Evolutionary conservation across 2,113 vertebrate species (phyloP).

Genomic region (Amblyopsis rosae): DNA sequence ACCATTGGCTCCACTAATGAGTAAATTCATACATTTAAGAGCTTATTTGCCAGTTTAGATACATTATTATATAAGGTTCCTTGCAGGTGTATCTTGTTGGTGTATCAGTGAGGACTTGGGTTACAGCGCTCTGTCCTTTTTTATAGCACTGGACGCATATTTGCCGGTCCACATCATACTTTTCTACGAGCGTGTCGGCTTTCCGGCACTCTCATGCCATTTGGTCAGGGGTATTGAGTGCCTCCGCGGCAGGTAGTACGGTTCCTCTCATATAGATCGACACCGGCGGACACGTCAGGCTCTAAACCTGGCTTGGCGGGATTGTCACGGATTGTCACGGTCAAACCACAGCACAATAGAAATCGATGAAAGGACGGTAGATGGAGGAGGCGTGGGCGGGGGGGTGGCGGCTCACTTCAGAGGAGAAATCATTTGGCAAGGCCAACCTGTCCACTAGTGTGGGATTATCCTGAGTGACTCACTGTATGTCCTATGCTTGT

Average conservation of each 20-base stretch:
- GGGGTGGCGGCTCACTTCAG: slow-evolving; percentile 41
- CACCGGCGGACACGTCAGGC: slow-evolving; percentile 1
- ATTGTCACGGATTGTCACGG: slow-evolving; percentile 51
- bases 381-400: not conserved
- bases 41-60: too few species aligned
- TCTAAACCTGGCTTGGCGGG: slow-evolving; percentile 1
- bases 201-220: slow-evolving; percentile 10
- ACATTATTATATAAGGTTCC: too few species aligned
- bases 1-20: too few species aligned
- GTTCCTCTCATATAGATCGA: slow-evolving; percentile 28
- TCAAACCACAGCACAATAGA: slow-evolving; percentile 36
- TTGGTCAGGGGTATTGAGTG: not conserved
- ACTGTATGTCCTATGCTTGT: slow-evolving; percentile 14
- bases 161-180: slow-evolving; percentile 3
- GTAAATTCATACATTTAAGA: too few species aligned
- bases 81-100: too few species aligned
- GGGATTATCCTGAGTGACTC: slow-evolving; percentile 47
- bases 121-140: not conserved
- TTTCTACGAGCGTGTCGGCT: slow-evolving; percentile 6
- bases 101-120: not conserved
- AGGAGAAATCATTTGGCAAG: slow-evolving; percentile 11
- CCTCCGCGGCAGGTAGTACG: slow-evolving; percentile 15
- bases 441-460: slow-evolving; percentile 12
- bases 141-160: not conserved
- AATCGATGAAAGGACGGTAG: slow-evolving; percentile 35